Evolutionary conservation across 1,140 invertebrate genomes (phyloP).

Genomic region (Diorhabda elongata): DNA sequence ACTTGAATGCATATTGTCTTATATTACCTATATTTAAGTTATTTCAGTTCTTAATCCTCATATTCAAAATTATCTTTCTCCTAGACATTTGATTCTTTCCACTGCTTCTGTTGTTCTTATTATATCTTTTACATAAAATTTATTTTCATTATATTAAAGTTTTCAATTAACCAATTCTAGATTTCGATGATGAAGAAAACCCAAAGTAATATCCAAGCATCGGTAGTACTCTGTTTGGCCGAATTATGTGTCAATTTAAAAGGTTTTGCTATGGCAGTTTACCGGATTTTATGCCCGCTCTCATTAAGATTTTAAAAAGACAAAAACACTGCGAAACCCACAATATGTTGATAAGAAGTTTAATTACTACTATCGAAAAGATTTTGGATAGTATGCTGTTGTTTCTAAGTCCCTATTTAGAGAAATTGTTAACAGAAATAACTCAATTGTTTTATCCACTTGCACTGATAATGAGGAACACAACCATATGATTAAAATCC

Average conservation of each 20-base stretch:
- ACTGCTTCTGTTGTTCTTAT: too few relatives aligned
- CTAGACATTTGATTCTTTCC: too few relatives aligned
- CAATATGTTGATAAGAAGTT: slow-evolving; percentile 42
- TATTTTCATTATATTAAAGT: too few relatives aligned
- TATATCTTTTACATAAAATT: too few relatives aligned
- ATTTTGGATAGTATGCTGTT: slow-evolving; percentile 74
- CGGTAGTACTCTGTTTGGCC: slow-evolving; percentile 72
- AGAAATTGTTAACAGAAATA: slow-evolving; percentile 66
- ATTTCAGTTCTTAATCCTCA: too few relatives aligned
- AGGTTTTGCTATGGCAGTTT: slow-evolving; percentile 64
- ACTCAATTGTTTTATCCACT: slow-evolving; percentile 55
- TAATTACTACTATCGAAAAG: slow-evolving; percentile 70
- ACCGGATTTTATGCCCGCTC: slow-evolving; percentile 72
- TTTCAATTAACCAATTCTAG: too few relatives aligned
- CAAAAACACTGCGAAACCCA: slow-evolving; percentile 47
- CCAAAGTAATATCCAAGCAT: slow-evolving; percentile 66
- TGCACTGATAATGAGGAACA: slow-evolving; percentile 48
- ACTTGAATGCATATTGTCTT: too few relatives aligned
- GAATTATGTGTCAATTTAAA: slow-evolving; percentile 72
- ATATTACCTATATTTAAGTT: too few relatives aligned
- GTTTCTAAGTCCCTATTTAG: slow-evolving; percentile 80
- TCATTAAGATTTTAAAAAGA: slow-evolving; percentile 60
- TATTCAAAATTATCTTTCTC: too few relatives aligned
- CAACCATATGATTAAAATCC: slow-evolving; percentile 21
- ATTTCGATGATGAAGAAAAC: too few relatives aligned